Percentiles rank a stretch among this genome's conserved stretches.
Evolutionary conservation across 1,140 invertebrate genomes (phyloP).

Genomic region (Wiebesia pumilae): DNA sequence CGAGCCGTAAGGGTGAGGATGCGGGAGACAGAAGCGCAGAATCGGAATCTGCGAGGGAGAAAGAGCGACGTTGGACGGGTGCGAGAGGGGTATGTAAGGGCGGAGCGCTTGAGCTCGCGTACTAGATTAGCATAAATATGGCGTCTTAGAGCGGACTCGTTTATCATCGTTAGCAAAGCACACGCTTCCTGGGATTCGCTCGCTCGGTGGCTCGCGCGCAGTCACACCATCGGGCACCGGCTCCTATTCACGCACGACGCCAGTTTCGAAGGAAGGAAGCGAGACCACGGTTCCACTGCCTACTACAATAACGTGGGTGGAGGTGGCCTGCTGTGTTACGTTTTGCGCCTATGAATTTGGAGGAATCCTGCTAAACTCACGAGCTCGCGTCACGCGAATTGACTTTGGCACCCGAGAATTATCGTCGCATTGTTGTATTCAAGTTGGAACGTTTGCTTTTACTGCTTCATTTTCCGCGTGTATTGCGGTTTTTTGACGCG

Average conservation of each 20-base stretch:
- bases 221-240: constrained; percentile 65
- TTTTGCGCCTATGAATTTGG: background rate
- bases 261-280: constrained; percentile 63
- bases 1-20: no score
- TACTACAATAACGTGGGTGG: background rate
- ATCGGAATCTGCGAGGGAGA: constrained; percentile 23
- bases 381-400: background rate
- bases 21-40: background rate
- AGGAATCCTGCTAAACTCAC: background rate
- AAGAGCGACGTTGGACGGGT: constrained; percentile 26
- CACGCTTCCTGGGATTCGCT: constrained; percentile 72
- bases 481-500: no score
- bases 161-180: constrained; percentile 77
- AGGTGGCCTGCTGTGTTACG: background rate
- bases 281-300: background rate
- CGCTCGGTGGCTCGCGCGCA: constrained; percentile 67
- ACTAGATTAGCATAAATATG: constrained; percentile 76
- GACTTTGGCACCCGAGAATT: background rate
- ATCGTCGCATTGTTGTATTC: no score
- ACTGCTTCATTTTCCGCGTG: no score
- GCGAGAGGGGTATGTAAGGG: constrained; percentile 37
- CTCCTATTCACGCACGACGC: constrained; percentile 61
- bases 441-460: no score
- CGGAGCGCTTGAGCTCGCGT: constrained; percentile 11
- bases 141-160: constrained; percentile 72